Evolutionary conservation across 2,113 vertebrate species (phyloP).

Genomic region (Paramisgurnus dabryanus): DNA sequence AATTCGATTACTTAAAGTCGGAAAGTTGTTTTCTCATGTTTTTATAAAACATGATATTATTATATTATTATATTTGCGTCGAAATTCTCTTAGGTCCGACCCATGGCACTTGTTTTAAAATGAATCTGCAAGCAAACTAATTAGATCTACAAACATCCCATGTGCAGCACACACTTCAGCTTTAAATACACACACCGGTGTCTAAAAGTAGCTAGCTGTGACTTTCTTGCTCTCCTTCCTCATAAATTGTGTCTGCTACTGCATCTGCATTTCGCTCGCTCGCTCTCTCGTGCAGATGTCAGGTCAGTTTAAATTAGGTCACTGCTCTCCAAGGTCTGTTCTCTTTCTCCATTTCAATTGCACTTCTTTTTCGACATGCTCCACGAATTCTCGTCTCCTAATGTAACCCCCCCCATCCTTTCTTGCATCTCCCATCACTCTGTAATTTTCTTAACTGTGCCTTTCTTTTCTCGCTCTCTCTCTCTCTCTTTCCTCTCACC

Average conservation of each 20-base stretch:
- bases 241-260: slow-evolving; percentile 18
- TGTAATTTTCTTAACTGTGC: slow-evolving; percentile 42
- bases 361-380: slow-evolving; percentile 53
- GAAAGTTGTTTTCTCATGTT: not conserved
- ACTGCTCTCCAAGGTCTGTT: slow-evolving; percentile 53
- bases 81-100: slow-evolving; percentile 51
- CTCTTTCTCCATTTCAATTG: slow-evolving; percentile 27
- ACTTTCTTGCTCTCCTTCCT: slow-evolving; percentile 10
- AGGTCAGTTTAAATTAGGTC: slow-evolving; percentile 82
- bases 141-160: slow-evolving; percentile 63
- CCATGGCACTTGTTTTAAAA: slow-evolving; percentile 50
- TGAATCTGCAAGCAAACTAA: slow-evolving; percentile 53
- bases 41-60: not conserved
- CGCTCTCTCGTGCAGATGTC: slow-evolving; percentile 67
- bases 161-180: slow-evolving; percentile 40
- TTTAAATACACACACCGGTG: not conserved
- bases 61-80: not conserved
- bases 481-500: slow-evolving; percentile 31
- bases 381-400: slow-evolving; percentile 58
- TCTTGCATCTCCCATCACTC: slow-evolving; percentile 57
- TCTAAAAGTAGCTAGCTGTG: slow-evolving; percentile 29
- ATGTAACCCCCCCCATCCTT: slow-evolving; percentile 52
- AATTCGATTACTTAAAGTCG: slow-evolving; percentile 3
- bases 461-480: slow-evolving; percentile 45
- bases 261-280: slow-evolving; percentile 43